Evolutionary conservation across 2,888 invertebrate genomes (phyloP), one percentile per base, ranked within the genome.

Genomic region (Andrena bicolor): DNA sequence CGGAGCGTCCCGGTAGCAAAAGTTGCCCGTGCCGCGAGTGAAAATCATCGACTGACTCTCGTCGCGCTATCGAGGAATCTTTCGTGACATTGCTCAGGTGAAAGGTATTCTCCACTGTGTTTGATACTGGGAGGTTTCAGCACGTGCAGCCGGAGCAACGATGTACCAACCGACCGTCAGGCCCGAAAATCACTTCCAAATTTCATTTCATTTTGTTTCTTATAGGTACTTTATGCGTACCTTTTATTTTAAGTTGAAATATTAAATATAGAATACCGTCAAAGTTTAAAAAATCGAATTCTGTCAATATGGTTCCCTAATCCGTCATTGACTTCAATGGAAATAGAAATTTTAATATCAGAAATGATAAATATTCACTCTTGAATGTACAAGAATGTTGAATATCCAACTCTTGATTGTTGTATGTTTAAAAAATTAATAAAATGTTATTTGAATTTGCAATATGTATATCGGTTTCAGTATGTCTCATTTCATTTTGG

Each of bases 71-170:
- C 89, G 87, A 86, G 56, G 87, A 83, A 87, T 89, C 89, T 87
- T 83, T 90, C 85, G 79, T 86, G 88, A 86, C 86, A 86, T 87
- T 87, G 89, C 87, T 69, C 86, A 83, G 88, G 91, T 91, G 91
- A 91, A 91, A 91, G 91, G 91, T 87, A 83, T 76, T 76, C 56
- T 56, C 61, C 58, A 30, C 68, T 48, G 77, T 51, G 76, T 73
- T 76, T 76, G 80, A 83, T 72, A 84, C 82, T 68, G 80, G 69
- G 64, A 82, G 80, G 56, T 60, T 77, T 76, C 77, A 48, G 56
- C 71, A 58, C 70, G 66, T 68, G 73, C 77, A 68, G 58, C 63
- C 63, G 69, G 75, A 63, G 61, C 86, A 78, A 71, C 69, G 30
- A 76, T 53, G 77, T 60, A 58, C 71, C 30, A 6, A 41, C 41